Conservation (phyloP, 1,140 invertebrate genomes). For the Paralvinella palmiformis region DNA sequence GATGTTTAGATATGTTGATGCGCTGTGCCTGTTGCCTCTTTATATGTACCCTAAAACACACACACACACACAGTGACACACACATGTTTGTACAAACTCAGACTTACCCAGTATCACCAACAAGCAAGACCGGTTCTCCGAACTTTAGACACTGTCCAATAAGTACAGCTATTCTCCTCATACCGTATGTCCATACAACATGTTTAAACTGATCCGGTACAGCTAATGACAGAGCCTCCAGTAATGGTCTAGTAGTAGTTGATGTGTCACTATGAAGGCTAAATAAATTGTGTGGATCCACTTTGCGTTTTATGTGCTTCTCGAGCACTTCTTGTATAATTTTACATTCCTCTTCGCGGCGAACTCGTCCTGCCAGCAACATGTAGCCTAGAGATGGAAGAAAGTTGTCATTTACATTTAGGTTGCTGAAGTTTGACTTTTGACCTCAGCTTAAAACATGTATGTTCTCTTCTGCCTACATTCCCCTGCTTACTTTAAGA, state of each 20-base stretch:
- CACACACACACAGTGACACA: no score
- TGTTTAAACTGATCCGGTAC: constrained; percentile 61
- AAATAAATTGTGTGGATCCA: constrained; percentile 72
- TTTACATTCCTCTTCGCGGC: constrained; percentile 69
- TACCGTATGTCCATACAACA: constrained; percentile 88
- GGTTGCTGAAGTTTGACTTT: not conserved
- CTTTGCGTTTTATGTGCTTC: constrained; percentile 75
- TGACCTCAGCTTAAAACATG: not conserved
- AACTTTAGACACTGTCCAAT: constrained; percentile 81
- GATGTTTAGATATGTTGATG: no score
- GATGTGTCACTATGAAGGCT: constrained; percentile 69
- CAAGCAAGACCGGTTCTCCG: constrained; percentile 88
- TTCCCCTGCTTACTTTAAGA: not conserved
- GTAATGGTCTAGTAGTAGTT: constrained; percentile 64
- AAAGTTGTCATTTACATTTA: constrained; percentile 10
- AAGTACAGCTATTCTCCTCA: constrained; percentile 85
- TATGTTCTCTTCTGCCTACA: not conserved
- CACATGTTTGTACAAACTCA: no score
- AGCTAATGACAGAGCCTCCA: constrained; percentile 57
- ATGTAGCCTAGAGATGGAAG: constrained; percentile 63
- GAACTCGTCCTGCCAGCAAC: constrained; percentile 84
- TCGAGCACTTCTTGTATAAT: constrained; percentile 71
- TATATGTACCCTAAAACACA: no score
- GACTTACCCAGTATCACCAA: constrained; percentile 82
- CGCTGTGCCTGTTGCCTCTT: no score